Evolutionary conservation across 2,888 invertebrate genomes (phyloP).

Genomic region (Lasioglossum vierecki): DNA sequence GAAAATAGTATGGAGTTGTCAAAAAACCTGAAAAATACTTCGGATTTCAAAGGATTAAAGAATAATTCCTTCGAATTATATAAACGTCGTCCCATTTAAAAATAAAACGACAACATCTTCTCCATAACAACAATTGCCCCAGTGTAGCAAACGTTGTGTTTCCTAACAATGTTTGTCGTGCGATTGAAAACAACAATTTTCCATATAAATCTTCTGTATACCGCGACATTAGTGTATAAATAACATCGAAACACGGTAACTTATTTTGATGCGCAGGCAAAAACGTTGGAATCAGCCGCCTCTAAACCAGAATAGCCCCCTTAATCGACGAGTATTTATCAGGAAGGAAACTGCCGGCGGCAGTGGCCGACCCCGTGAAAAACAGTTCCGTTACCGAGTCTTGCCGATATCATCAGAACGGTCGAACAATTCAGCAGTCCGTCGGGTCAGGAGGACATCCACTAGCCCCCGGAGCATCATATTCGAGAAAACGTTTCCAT

Average conservation of each 20-base stretch:
- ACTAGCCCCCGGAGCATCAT: conserved; percentile 26
- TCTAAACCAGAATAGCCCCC: background rate
- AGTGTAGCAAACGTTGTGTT: too few relatives aligned
- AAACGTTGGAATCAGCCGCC: background rate
- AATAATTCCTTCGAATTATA: too few relatives aligned
- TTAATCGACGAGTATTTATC: background rate
- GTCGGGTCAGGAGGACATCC: conserved; percentile 25
- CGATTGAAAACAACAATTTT: too few relatives aligned
- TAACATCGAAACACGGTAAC: background rate
- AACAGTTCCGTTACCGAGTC: background rate
- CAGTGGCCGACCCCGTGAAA: background rate
- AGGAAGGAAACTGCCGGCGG: background rate
- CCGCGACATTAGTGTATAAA: background rate
- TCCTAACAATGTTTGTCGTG: too few relatives aligned
- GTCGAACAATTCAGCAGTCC: background rate
- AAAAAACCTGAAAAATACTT: too few relatives aligned
- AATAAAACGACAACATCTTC: too few relatives aligned
- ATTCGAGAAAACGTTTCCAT: conserved; percentile 38
- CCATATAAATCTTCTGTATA: too few relatives aligned
- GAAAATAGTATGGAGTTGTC: too few relatives aligned
- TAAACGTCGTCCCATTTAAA: too few relatives aligned
- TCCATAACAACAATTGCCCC: too few relatives aligned
- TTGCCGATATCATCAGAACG: conserved; percentile 4
- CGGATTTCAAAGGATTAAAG: too few relatives aligned
- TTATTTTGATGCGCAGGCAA: background rate